phyloP scores from a whole-genome alignment of 92 coral and sea anemone species.

The Ricordea florida region DNA sequence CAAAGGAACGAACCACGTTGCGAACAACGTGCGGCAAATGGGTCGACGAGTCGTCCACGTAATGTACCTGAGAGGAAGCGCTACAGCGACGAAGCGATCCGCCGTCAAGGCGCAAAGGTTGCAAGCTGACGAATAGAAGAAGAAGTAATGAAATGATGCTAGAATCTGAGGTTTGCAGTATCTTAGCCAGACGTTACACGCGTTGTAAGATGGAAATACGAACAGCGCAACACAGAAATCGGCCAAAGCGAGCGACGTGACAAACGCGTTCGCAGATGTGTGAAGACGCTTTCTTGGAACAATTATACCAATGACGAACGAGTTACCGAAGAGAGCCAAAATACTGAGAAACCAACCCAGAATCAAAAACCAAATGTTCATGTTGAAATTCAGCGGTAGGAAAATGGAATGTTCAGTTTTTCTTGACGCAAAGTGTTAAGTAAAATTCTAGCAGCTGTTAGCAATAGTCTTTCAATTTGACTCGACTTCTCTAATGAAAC shows the following conservation, averaged over 20 bases:
- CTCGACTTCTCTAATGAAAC: too few species aligned
- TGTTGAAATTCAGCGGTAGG: background rate
- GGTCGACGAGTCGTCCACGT: background rate
- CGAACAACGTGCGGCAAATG: background rate
- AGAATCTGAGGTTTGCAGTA: background rate
- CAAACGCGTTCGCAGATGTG: background rate
- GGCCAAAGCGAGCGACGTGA: slow-evolving; percentile 8
- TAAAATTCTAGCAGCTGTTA: too few species aligned
- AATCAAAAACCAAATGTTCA: background rate
- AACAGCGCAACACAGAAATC: slow-evolving; percentile 4
- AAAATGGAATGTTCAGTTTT: background rate
- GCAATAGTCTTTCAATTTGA: too few species aligned
- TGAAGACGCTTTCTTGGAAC: background rate
- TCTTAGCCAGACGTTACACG: background rate
- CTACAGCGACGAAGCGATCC: slow-evolving; percentile 10
- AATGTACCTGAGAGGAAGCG: background rate
- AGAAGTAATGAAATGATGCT: background rate
- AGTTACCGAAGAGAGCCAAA: background rate
- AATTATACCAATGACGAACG: background rate
- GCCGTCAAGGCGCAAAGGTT: slow-evolving; percentile 7
- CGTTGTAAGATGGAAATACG: background rate
- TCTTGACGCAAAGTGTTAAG: too few species aligned
- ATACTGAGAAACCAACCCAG: background rate
- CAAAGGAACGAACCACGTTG: slow-evolving; percentile 1
- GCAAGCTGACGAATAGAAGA: slow-evolving; percentile 1